A percentile compares a stretch with the other conserved stretches of the same genome.
phyloP scores from a whole-genome alignment of 2,113 vertebrate genomes.

The Eonycteris spelaea region DNA sequence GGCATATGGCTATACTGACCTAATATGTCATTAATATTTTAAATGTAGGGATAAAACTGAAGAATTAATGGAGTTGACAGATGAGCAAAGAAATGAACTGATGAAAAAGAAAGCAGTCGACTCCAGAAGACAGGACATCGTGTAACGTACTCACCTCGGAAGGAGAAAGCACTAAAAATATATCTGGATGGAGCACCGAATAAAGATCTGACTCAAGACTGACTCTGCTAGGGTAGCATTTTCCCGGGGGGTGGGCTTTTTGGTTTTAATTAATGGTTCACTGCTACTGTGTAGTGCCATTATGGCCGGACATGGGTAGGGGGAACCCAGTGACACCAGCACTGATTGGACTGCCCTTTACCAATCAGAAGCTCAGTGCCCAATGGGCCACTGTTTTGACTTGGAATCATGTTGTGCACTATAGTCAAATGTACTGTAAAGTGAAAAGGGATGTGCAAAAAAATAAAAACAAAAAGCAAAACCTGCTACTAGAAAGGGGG shows the following conservation, averaged over 20 bases:
- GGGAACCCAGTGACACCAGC: constrained; percentile 88
- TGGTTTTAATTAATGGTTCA: constrained; percentile 81
- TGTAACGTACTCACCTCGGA: constrained; percentile 97
- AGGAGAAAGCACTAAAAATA: constrained; percentile 99
- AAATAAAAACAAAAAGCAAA: constrained; percentile 78
- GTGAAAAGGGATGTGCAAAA: constrained; percentile 97
- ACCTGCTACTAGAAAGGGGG: constrained; percentile 72
- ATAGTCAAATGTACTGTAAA: constrained; percentile 98
- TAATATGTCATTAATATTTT: constrained; percentile 58
- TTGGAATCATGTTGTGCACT: constrained; percentile 96
- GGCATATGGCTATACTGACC: not conserved
- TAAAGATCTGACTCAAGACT: constrained; percentile 96
- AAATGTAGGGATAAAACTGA: constrained; percentile 92
- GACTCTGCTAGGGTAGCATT: constrained; percentile 82
- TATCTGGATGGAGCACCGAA: constrained; percentile 96
- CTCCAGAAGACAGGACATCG: constrained; percentile 97
- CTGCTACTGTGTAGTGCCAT: constrained; percentile 87
- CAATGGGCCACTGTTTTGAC: constrained; percentile 83
- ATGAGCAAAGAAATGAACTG: constrained; percentile 96
- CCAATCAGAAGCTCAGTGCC: constrained; percentile 86
- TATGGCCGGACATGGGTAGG: constrained; percentile 83
- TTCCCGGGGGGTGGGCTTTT: constrained; percentile 80
- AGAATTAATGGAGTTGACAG: constrained; percentile 93
- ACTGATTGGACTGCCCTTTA: constrained; percentile 83
- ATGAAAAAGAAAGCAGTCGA: constrained; percentile 99